phyloP scores from a whole-genome alignment of 2,888 invertebrate genomes.

The Prenolepis imparis region DNA sequence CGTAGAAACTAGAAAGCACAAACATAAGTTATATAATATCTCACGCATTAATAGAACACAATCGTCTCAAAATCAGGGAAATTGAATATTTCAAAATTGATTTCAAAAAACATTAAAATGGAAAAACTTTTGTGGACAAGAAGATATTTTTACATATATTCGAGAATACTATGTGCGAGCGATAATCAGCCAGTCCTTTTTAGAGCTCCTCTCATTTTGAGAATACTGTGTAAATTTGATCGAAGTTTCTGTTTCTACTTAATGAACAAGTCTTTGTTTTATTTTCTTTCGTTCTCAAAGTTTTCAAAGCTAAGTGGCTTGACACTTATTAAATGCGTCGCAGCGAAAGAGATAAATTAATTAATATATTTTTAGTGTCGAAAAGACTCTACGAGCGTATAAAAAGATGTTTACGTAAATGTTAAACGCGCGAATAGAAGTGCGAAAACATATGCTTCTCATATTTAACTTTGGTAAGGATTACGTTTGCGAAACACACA shows the following conservation, averaged over 20 bases:
- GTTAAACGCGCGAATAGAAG: not conserved
- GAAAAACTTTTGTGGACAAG: not conserved
- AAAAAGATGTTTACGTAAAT: constrained; percentile 10
- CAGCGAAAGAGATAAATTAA: constrained; percentile 7
- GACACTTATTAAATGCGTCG: constrained; percentile 17
- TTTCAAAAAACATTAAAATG: not conserved
- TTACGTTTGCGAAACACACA: constrained; percentile 21
- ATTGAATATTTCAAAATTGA: not conserved
- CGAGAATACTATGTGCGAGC: not conserved
- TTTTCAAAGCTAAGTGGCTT: not conserved
- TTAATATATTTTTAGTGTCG: not conserved
- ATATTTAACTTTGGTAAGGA: constrained; percentile 50
- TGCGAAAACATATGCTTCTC: constrained; percentile 14
- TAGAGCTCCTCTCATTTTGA: not conserved
- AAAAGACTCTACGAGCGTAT: not conserved
- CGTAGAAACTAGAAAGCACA: constrained; percentile 18
- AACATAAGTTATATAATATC: not conserved
- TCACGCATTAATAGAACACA: not conserved
- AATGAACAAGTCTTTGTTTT: not conserved
- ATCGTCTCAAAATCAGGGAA: not conserved
- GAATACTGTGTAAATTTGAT: not conserved
- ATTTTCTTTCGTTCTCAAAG: not conserved
- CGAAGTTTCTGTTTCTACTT: not conserved
- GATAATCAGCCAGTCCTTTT: not conserved
- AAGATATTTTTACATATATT: not conserved